Evolutionary conservation across 2,113 vertebrate genomes (phyloP).

Genomic region (Saimiri boliviensis): DNA sequence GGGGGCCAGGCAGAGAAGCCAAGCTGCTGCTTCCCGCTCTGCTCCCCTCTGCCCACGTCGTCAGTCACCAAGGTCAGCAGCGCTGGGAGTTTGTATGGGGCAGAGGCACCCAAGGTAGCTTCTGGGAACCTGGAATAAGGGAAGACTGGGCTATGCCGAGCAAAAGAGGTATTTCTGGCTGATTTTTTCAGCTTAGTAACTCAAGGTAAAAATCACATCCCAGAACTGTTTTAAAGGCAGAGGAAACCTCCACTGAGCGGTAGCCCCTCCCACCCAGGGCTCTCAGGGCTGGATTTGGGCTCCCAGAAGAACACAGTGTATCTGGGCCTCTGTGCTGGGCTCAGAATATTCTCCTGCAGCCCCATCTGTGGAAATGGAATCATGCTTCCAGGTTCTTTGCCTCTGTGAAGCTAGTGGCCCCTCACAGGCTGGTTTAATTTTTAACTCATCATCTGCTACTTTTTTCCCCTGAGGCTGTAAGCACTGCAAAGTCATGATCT

Average conservation of each 20-base stretch:
- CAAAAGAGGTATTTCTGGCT: slow-evolving; percentile 11
- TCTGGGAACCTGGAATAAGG: neutral
- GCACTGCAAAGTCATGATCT: neutral
- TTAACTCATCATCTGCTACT: neutral
- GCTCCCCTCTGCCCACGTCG: too few species aligned
- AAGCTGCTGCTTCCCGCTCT: neutral
- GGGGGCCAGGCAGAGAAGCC: neutral
- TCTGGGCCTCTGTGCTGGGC: neutral
- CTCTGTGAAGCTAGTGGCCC: neutral
- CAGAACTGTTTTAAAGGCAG: neutral
- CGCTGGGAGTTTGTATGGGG: neutral
- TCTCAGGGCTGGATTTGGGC: neutral
- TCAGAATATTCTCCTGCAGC: neutral
- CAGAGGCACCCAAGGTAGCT: neutral
- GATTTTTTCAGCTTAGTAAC: neutral
- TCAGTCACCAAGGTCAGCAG: neutral
- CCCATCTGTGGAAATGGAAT: neutral
- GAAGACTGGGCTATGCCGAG: neutral
- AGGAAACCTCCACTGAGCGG: neutral
- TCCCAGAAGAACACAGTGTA: neutral
- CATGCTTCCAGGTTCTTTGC: neutral
- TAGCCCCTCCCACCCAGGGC: neutral
- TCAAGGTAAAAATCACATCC: neutral
- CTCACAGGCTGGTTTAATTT: neutral
- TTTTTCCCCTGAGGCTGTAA: neutral